Evolutionary conservation across 35 echinoderm and acorn worm genomes (phyloP).

Genomic region (Hemicentrotus pulcherrimus): DNA sequence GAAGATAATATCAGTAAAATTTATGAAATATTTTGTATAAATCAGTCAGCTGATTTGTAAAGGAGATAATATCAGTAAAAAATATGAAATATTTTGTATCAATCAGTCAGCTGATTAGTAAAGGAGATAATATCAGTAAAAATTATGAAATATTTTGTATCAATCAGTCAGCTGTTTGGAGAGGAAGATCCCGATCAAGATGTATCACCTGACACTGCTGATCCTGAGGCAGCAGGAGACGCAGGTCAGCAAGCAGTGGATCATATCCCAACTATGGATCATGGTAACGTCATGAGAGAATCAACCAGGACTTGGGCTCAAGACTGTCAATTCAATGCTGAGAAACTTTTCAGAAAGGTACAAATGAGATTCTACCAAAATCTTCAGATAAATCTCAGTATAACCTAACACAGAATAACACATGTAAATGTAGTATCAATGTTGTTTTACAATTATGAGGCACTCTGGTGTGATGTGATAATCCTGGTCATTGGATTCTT

Average conservation of each 20-base stretch:
- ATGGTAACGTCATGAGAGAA: conserved; percentile 74
- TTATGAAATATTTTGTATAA: not conserved
- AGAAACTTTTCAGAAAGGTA: conserved; percentile 97
- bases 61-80: conserved; percentile 56
- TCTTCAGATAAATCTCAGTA: not conserved
- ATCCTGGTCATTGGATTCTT: too few relatives aligned
- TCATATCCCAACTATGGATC: conserved; percentile 46
- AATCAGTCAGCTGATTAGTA: conserved; percentile 91
- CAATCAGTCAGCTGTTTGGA: conserved; percentile 91
- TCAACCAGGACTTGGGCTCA: conserved; percentile 91
- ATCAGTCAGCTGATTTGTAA: conserved; percentile 95
- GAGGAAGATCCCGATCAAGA: conserved; percentile 99
- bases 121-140: conserved; percentile 62
- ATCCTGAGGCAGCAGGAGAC: conserved; percentile 97
- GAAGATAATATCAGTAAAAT: conserved; percentile 56
- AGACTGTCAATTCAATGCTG: conserved; percentile 72
- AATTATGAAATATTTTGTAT: not conserved
- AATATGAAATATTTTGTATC: not conserved
- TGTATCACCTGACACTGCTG: conserved; percentile 98
- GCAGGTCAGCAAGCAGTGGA: conserved; percentile 70
- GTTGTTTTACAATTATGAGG: too few relatives aligned
- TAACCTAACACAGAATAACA: too few relatives aligned
- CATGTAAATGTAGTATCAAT: too few relatives aligned
- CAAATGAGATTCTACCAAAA: not conserved
- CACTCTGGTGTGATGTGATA: too few relatives aligned